Conservation (phyloP, 2,113 vertebrate genomes). For the Smithornis capensis region DNA sequence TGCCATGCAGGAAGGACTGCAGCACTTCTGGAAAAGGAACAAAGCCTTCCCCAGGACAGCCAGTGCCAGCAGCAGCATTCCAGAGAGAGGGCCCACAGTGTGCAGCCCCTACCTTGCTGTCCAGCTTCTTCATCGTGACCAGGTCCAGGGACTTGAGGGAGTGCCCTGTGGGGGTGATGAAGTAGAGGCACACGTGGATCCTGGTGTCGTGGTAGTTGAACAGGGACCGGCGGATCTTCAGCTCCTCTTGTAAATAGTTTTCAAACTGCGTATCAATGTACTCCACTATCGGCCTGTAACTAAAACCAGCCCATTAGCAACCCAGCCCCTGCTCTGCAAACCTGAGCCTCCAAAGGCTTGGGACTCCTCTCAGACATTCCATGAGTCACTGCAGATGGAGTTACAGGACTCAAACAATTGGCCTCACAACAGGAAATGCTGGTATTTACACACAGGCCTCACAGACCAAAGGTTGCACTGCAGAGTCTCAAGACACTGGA, state of each 20-base stretch:
- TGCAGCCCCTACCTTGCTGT: conserved; percentile 86
- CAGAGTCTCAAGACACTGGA: neutral
- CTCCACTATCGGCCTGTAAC: conserved; percentile 98
- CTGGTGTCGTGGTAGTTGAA: conserved; percentile 96
- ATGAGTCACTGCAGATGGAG: neutral
- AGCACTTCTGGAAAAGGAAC: neutral
- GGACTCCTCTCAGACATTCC: neutral
- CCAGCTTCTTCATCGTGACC: conserved; percentile 98
- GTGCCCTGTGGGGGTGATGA: conserved; percentile 95
- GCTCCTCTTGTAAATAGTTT: conserved; percentile 95
- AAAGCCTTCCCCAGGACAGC: neutral
- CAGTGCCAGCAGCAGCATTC: neutral
- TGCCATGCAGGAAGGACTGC: neutral
- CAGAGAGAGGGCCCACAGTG: neutral
- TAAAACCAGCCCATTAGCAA: conserved; percentile 78
- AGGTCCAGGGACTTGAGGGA: conserved; percentile 95
- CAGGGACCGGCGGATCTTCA: conserved; percentile 98
- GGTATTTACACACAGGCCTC: neutral
- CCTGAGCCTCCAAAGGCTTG: neutral
- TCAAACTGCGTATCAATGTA: conserved; percentile 99
- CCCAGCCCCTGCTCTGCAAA: neutral
- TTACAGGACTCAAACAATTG: neutral
- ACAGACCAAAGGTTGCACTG: neutral
- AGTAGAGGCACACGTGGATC: conserved; percentile 98
- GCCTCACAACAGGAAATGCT: neutral